Percentiles rank a stretch among this genome's conserved stretches.
phyloP scores from a whole-genome alignment of 2,888 invertebrate species.

The Netelia virgata region DNA sequence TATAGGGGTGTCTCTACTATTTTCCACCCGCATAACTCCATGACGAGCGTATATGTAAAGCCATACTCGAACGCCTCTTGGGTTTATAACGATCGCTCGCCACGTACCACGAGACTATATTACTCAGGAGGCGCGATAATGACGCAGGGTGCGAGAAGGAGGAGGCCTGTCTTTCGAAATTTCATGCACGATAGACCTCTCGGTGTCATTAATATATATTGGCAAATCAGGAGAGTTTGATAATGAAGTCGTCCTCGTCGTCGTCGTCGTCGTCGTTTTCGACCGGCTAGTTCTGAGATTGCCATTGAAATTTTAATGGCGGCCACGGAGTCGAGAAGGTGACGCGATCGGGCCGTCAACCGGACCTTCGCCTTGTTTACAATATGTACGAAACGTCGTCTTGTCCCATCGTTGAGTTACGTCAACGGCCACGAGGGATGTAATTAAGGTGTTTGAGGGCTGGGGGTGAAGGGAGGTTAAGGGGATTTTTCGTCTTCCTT shows the following conservation, averaged over 20 bases:
- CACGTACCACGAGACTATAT: neutral
- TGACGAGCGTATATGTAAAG: neutral
- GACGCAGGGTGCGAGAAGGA: neutral
- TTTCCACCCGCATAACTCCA: neutral
- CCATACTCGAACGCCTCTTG: neutral
- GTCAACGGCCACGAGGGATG: neutral
- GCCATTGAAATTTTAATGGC: conserved; percentile 81
- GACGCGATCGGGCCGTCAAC: conserved; percentile 34
- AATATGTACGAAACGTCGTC: neutral
- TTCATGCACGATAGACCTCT: conserved; percentile 17
- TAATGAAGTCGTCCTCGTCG: conserved; percentile 53
- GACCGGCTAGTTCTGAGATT: conserved; percentile 73
- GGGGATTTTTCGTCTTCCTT: too few relatives aligned
- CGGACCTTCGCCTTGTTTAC: conserved; percentile 5
- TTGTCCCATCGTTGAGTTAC: neutral
- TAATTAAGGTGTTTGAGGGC: neutral
- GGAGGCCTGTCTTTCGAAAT: neutral
- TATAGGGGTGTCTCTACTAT: neutral
- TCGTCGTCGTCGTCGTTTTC: conserved; percentile 25
- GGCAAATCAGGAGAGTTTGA: conserved; percentile 66
- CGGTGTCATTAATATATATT: conserved; percentile 77
- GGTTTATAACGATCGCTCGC: neutral
- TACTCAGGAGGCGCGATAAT: neutral
- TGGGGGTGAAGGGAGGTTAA: too few relatives aligned
- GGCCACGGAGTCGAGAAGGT: conserved; percentile 75